Evolutionary conservation across 2,797 vertebrate species (phyloP).

Genomic region (Petrocephalus schoutedeni): DNA sequence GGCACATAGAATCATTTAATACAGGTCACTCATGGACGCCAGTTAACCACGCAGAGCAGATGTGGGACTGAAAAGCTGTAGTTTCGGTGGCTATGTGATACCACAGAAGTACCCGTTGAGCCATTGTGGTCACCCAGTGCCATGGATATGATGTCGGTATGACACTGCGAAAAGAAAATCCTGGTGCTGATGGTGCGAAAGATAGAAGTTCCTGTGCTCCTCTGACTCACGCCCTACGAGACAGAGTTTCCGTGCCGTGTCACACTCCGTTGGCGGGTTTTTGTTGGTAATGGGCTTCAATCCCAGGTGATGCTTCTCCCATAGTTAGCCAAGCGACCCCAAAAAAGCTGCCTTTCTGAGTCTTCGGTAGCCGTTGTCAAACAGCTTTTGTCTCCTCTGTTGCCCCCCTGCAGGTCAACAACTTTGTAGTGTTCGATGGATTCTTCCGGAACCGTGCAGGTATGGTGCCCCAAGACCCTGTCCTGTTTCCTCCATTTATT

Average conservation of each 20-base stretch:
- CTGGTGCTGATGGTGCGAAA: neutral
- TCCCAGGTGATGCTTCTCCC: neutral
- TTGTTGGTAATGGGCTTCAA: neutral
- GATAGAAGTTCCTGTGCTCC: neutral
- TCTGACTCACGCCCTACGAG: neutral
- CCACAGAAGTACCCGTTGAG: neutral
- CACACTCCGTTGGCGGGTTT: neutral
- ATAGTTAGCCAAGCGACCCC: neutral
- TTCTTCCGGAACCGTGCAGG: conserved; percentile 80
- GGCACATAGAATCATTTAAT: neutral
- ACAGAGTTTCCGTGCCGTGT: neutral
- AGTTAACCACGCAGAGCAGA: neutral
- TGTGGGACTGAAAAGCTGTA: neutral
- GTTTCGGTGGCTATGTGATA: neutral
- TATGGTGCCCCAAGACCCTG: conserved; percentile 38
- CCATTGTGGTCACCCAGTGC: neutral
- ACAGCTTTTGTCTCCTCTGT: neutral
- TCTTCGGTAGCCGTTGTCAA: neutral
- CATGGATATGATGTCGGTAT: neutral
- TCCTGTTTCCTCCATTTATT: neutral
- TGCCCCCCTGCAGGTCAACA: conserved; percentile 73
- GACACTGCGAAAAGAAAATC: neutral
- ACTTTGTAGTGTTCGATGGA: conserved; percentile 89
- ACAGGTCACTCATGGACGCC: neutral
- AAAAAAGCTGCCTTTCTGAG: neutral